Evolutionary conservation across 2,113 vertebrate genomes (phyloP).

Genomic region (Phocoena phocoena): DNA sequence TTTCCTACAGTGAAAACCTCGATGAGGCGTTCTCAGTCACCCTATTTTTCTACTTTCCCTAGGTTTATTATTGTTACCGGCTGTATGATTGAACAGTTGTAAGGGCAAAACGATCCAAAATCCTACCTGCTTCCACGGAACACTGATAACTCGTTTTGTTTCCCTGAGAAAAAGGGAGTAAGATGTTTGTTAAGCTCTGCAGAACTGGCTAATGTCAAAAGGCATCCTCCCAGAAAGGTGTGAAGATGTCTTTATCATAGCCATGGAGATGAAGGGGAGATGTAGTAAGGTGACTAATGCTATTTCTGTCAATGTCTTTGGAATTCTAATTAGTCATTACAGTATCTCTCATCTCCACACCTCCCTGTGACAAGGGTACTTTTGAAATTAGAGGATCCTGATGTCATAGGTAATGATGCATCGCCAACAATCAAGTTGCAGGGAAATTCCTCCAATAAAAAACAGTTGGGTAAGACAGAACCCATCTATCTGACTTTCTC

Average conservation of each 20-base stretch:
- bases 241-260: conserved; percentile 81
- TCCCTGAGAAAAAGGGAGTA: conserved; percentile 66
- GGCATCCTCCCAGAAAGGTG: conserved; percentile 79
- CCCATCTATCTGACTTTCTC: conserved; percentile 83
- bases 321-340: conserved; percentile 87
- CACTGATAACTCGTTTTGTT: conserved; percentile 78
- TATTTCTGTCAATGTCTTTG: conserved; percentile 80
- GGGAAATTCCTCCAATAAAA: conserved; percentile 83
- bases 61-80: conserved; percentile 70
- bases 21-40: conserved; percentile 57
- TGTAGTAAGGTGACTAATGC: conserved; percentile 80
- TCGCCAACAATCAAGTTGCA: conserved; percentile 77
- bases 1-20: conserved; percentile 64
- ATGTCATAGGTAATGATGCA: conserved; percentile 83
- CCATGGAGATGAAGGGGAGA: conserved; percentile 76
- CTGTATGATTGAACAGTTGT: conserved; percentile 63
- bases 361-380: conserved; percentile 73
- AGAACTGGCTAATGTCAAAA: conserved; percentile 78
- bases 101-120: conserved; percentile 78
- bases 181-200: conserved; percentile 76
- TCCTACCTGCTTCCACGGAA: conserved; percentile 77
- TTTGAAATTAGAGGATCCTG: conserved; percentile 76
- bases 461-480: conserved; percentile 81
- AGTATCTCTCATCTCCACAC: conserved; percentile 74
- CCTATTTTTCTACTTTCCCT: conserved; percentile 66